phyloP scores from a whole-genome alignment of 2,797 vertebrate species.

The Microctenopoma lineatum region DNA sequence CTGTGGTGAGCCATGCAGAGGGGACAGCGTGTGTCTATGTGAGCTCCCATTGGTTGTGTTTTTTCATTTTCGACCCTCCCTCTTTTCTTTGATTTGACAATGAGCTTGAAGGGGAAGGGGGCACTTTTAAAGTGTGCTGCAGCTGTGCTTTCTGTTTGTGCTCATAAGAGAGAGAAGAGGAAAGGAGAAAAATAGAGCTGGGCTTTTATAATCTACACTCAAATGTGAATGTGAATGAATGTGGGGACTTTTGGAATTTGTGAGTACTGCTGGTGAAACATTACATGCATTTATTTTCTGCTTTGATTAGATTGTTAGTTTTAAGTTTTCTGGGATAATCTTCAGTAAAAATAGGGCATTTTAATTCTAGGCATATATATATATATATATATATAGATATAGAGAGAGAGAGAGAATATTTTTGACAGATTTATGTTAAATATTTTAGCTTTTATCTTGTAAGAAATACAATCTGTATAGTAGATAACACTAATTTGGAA shows the following conservation, averaged over 20 bases:
- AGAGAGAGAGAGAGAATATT: too few relatives aligned
- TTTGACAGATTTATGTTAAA: background rate
- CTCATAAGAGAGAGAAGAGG: conserved; percentile 51
- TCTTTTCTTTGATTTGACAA: conserved; percentile 78
- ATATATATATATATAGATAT: too few relatives aligned
- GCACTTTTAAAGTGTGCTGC: conserved; percentile 71
- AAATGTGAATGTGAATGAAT: conserved; percentile 1
- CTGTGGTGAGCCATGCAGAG: conserved; percentile 75
- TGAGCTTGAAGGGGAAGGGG: conserved; percentile 70
- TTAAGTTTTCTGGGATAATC: background rate
- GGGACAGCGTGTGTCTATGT: conserved; percentile 69
- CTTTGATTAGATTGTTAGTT: background rate
- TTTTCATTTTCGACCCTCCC: conserved; percentile 63
- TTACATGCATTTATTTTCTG: conserved; percentile 1
- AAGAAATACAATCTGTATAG: background rate
- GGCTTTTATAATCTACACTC: conserved; percentile 28
- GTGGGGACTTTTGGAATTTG: conserved; percentile 43
- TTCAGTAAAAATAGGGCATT: background rate
- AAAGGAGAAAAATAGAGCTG: conserved; percentile 49
- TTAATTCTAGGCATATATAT: background rate
- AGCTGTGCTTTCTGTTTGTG: conserved; percentile 50
- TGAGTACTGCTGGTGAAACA: conserved; percentile 55
- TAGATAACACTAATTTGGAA: background rate
- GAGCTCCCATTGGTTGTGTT: conserved; percentile 71
- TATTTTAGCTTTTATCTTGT: background rate